Evolutionary conservation across 2,797 vertebrate genomes (phyloP), one percentile per base, ranked within the genome.

Genomic region (Spinus olivaceus): DNA sequence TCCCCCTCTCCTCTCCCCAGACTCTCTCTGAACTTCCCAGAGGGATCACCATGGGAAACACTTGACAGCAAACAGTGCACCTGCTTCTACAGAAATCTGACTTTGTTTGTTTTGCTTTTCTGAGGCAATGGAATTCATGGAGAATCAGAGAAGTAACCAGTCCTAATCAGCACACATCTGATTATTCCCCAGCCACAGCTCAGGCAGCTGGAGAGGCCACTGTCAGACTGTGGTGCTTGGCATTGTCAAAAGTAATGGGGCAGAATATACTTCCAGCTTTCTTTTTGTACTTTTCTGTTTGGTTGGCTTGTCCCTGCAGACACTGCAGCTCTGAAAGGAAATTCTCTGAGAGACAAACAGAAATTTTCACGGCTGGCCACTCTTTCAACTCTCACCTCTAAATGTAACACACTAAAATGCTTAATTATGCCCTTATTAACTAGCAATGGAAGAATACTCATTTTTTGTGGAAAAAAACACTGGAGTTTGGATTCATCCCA

Each of bases 351-450:
- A 70, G 30, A 79, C 9, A 88, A 95, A 67, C 65, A 86, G 63
- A 69, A 82, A 78, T 90, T 90, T 92, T 91, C 94, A 92, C 0
- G 83, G 85, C 63, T 95, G 91, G 94, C 87, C 87, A 94, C 73
- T 77, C 87, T 79, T 94, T 95, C 82, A 95, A 83, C 92, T 64
- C 80, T 90, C 59, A 54, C 50, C 59, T 81, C 85, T 77, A 81
- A 84, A 88, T 66, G 47, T 92, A 81, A 92, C 44, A 81, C 70
- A 87, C 0, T 14, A 81, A 95, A 95, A 81, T 42, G 85, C 80
- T 88, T 94, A 84, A 94, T 95, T 96, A 77, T 53, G 77, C 25
- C 51, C 67, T 86, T 92, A 76, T 81, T 94, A 91, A 96, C 84
- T 83, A 90, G 73, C 70, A 96, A 61, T 70, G 63, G 66, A 92